Conservation (phyloP, 1,140 invertebrate genomes). For the Camponotus vicinus region DNA sequence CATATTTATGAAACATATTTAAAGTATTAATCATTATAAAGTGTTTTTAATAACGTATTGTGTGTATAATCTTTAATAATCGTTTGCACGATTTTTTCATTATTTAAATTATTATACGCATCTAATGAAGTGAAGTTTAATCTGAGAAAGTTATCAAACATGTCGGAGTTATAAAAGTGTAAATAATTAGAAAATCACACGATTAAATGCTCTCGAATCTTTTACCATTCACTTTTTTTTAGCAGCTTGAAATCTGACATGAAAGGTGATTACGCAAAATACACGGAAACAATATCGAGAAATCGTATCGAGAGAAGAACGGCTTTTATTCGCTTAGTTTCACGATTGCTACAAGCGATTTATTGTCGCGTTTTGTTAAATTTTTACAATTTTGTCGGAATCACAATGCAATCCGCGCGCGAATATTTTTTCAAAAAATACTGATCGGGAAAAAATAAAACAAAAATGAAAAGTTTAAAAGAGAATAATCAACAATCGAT, state of each 20-base stretch:
- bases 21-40: neutral
- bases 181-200: slow-evolving; percentile 34
- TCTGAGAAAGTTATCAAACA: neutral
- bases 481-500: neutral
- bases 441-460: neutral
- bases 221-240: neutral
- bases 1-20: neutral
- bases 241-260: slow-evolving; percentile 23
- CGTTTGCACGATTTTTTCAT: neutral
- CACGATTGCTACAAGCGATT: neutral
- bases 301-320: neutral
- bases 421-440: neutral
- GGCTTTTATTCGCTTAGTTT: neutral
- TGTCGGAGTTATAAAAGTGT: slow-evolving; percentile 19
- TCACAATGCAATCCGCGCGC: neutral
- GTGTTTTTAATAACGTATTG: neutral
- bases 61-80: no score
- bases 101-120: neutral
- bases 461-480: neutral
- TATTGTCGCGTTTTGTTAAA: neutral
- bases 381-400: neutral
- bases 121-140: neutral
- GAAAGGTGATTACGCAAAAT: slow-evolving; percentile 21
- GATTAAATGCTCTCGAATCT: slow-evolving; percentile 11
- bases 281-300: neutral